A percentile compares a stretch with the other conserved stretches of the same genome.
Conservation (phyloP, 1,140 invertebrate species). For the Leptonema lineaticorne region DNA sequence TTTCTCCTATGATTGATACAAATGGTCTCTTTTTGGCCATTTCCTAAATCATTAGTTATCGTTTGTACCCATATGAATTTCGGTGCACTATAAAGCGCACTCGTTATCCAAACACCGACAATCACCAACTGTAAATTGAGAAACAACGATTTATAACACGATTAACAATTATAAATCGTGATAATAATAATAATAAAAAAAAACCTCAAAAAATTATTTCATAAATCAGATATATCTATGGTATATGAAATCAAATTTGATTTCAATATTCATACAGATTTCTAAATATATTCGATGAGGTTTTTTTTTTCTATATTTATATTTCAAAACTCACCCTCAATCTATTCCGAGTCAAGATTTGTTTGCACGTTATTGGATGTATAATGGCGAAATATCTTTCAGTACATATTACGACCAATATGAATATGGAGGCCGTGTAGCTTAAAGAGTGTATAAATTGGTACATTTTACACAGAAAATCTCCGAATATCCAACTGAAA, state of each 20-base stretch:
- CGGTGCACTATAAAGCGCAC: conserved; percentile 73
- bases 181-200: not conserved
- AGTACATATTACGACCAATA: conserved; percentile 78
- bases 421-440: conserved; percentile 80
- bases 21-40: conserved; percentile 67
- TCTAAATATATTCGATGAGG: no score
- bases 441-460: conserved; percentile 78
- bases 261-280: no score
- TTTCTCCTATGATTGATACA: conserved; percentile 71
- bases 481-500: conserved; percentile 75
- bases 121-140: conserved; percentile 64
- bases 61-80: conserved; percentile 74
- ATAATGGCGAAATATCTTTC: conserved; percentile 81
- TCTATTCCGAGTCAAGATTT: conserved; percentile 69
- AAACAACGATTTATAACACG: not conserved
- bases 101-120: conserved; percentile 72
- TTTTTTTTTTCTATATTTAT: no score
- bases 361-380: conserved; percentile 77
- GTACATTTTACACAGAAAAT: conserved; percentile 82
- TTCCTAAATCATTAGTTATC: conserved; percentile 59
- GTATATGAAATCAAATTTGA: no score
- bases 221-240: not conserved
- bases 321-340: conserved; percentile 62
- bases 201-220: not conserved
- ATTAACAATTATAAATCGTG: not conserved